Conservation (phyloP, 2,113 vertebrate species). For the Halichoerus grypus region DNA sequence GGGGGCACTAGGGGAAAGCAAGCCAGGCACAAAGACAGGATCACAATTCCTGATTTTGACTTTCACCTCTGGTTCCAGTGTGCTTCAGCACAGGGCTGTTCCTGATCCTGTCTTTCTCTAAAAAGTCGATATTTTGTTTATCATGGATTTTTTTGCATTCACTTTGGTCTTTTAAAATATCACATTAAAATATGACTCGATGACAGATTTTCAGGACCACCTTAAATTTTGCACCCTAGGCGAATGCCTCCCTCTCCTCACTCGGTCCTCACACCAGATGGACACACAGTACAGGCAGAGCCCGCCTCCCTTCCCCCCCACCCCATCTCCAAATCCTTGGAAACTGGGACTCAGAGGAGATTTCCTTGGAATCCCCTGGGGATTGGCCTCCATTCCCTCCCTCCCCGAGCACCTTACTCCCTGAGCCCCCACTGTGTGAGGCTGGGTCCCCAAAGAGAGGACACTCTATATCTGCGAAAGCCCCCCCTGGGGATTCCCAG, state of each 20-base stretch:
- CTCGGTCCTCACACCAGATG: neutral
- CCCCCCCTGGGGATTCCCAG: slow-evolving; percentile 1
- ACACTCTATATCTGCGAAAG: neutral
- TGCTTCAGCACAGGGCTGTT: neutral
- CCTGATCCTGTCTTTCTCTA: neutral
- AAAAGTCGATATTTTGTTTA: neutral
- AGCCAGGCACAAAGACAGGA: neutral
- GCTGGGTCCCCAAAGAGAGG: neutral
- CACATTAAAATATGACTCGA: neutral
- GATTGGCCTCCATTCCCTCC: rapidly evolving
- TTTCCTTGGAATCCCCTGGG: neutral
- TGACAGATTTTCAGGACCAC: neutral
- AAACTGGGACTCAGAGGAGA: neutral
- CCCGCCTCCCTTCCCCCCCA: neutral
- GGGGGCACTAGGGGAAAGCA: neutral
- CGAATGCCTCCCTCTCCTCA: neutral
- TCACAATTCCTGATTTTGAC: neutral
- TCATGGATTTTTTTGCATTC: neutral
- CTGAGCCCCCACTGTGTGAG: neutral
- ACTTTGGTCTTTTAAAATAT: neutral
- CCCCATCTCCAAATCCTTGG: neutral
- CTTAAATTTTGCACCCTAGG: neutral
- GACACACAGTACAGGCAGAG: neutral
- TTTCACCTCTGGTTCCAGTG: neutral
- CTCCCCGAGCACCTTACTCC: neutral